phyloP scores from a whole-genome alignment of 92 coral and sea anemone genomes.

The Chrysogorgia sp. region DNA sequence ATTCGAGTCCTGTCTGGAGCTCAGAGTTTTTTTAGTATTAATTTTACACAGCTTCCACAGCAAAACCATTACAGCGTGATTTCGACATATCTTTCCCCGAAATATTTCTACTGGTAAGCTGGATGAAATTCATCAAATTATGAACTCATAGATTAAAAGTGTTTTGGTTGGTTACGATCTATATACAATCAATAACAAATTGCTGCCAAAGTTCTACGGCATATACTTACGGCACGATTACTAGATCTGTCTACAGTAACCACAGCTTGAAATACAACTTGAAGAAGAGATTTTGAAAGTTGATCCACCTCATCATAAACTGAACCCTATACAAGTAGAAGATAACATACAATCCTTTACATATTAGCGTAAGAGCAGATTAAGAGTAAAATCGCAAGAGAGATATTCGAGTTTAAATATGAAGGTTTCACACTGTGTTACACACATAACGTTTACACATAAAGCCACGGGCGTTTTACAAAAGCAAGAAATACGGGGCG shows the following conservation, averaged over 20 bases:
- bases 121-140: too few relatives aligned
- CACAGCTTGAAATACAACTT: slow-evolving; percentile 87
- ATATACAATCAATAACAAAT: not conserved
- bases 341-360: not conserved
- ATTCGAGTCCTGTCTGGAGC: too few relatives aligned
- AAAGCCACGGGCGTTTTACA: not conserved
- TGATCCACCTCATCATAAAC: slow-evolving; percentile 85
- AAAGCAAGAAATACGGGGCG: too few relatives aligned
- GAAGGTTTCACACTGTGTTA: not conserved
- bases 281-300: slow-evolving; percentile 70
- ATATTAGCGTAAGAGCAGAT: too few relatives aligned
- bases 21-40: too few relatives aligned
- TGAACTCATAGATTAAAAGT: too few relatives aligned
- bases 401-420: not conserved
- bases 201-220: not conserved
- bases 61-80: too few relatives aligned
- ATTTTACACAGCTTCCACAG: too few relatives aligned
- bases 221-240: slow-evolving; percentile 81
- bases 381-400: too few relatives aligned
- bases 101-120: not conserved
- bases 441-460: not conserved
- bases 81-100: too few relatives aligned
- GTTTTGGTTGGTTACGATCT: not conserved
- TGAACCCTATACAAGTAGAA: slow-evolving; percentile 64
- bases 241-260: slow-evolving; percentile 89